Percentiles rank a stretch among this genome's conserved stretches.
Evolutionary conservation across 2,888 invertebrate species (phyloP).

Genomic region (Drosophila mulleri): DNA sequence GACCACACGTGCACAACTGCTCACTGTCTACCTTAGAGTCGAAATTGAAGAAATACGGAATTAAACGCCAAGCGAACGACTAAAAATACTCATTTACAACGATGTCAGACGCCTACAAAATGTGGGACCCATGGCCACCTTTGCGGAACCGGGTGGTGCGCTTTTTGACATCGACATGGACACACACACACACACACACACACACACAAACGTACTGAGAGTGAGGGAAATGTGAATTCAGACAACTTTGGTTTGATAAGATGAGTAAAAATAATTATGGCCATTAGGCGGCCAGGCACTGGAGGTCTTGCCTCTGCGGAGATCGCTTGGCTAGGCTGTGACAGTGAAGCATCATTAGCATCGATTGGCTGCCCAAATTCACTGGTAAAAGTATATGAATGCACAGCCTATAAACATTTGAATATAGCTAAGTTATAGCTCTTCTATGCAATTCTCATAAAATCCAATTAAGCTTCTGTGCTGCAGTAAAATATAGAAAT

Average conservation of each 20-base stretch:
- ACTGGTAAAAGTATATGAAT: not conserved
- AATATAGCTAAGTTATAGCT: not conserved
- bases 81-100: conserved; percentile 51
- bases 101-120: conserved; percentile 71
- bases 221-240: conserved; percentile 58
- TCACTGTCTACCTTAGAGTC: conserved; percentile 44
- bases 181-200: conserved; percentile 20
- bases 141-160: conserved; percentile 55
- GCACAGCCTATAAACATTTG: not conserved
- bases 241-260: conserved; percentile 69
- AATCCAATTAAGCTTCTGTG: conserved; percentile 3
- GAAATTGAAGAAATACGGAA: conserved; percentile 63
- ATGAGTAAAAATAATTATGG: conserved; percentile 76
- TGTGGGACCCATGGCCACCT: conserved; percentile 71
- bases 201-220: conserved; percentile 10
- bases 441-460: conserved; percentile 9
- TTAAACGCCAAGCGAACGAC: conserved; percentile 54
- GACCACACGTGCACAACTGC: conserved; percentile 64
- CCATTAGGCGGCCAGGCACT: conserved; percentile 70
- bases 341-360: conserved; percentile 20
- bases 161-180: conserved; percentile 51
- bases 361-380: conserved; percentile 21
- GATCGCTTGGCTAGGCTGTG: conserved; percentile 21
- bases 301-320: conserved; percentile 22
- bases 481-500: not conserved